phyloP scores from a whole-genome alignment of 2,113 vertebrate species.

The Oreochromis aureus region DNA sequence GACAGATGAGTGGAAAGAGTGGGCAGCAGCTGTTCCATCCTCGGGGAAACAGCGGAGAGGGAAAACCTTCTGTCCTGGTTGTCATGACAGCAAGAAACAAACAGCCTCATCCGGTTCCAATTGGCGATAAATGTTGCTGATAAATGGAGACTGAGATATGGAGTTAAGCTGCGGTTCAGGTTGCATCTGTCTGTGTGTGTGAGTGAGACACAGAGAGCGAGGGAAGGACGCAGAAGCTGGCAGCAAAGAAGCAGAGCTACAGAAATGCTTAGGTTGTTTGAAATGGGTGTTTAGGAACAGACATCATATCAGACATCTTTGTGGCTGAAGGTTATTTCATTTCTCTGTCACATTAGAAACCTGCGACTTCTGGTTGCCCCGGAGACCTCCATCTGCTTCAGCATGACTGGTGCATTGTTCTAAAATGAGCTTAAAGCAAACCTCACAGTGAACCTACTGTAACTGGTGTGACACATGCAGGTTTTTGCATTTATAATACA shows the following conservation, averaged over 20 bases:
- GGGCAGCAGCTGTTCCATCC: constrained; percentile 48
- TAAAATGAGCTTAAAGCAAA: neutral
- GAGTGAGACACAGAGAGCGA: neutral
- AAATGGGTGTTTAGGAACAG: neutral
- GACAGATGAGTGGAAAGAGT: constrained; percentile 6
- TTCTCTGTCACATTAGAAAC: neutral
- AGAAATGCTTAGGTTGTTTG: neutral
- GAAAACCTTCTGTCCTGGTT: constrained; percentile 44
- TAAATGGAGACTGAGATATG: constrained; percentile 10
- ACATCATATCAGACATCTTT: neutral
- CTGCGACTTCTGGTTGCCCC: neutral
- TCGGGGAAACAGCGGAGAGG: constrained; percentile 5
- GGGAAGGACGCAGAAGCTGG: neutral
- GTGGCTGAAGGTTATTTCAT: neutral
- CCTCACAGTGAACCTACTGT: neutral
- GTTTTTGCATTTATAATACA: neutral
- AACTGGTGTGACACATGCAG: neutral
- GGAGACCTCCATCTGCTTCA: constrained; percentile 1
- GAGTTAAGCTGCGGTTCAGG: neutral
- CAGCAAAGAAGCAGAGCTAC: neutral
- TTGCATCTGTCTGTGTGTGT: neutral
- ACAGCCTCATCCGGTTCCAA: constrained; percentile 45
- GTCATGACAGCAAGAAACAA: constrained; percentile 56
- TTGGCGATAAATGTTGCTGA: constrained; percentile 35
- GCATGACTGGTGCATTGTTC: neutral